Evolutionary conservation across 1,140 invertebrate genomes (phyloP).

Genomic region (Physella acuta): DNA sequence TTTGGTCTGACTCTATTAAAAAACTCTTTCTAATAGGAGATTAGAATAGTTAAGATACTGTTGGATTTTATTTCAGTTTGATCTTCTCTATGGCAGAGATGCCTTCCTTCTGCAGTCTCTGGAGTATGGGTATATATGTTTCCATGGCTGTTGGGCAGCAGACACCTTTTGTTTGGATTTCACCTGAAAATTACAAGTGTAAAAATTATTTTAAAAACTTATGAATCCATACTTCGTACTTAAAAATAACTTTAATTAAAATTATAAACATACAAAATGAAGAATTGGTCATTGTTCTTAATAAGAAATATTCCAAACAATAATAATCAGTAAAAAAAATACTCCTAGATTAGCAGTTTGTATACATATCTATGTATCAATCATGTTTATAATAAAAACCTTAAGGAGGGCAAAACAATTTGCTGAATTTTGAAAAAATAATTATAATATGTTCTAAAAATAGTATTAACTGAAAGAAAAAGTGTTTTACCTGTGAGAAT

Average conservation of each 20-base stretch:
- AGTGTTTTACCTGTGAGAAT: slow-evolving; percentile 80
- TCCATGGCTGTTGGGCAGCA: slow-evolving; percentile 85
- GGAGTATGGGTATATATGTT: slow-evolving; percentile 88
- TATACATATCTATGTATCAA: too few species aligned
- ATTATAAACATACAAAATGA: background rate
- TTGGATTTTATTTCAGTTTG: slow-evolving; percentile 14
- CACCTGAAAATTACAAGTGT: slow-evolving; percentile 69
- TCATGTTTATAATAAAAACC: too few species aligned
- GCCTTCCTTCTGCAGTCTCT: slow-evolving; percentile 80
- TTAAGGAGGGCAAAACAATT: too few species aligned
- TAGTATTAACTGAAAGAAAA: background rate
- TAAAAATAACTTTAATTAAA: background rate
- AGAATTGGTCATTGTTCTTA: background rate
- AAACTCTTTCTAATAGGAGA: too few species aligned
- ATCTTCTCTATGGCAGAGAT: slow-evolving; percentile 67
- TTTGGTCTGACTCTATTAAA: too few species aligned
- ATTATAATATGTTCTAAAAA: too few species aligned
- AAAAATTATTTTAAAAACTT: background rate
- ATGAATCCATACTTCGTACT: background rate
- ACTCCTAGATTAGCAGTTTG: too few species aligned
- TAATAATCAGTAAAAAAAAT: too few species aligned
- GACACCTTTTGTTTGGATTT: slow-evolving; percentile 92
- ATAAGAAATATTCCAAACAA: too few species aligned
- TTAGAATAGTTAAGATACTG: too few species aligned
- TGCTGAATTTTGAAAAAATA: too few species aligned